phyloP scores from a whole-genome alignment of 2,888 invertebrate species.

The Drosophila borealis region DNA sequence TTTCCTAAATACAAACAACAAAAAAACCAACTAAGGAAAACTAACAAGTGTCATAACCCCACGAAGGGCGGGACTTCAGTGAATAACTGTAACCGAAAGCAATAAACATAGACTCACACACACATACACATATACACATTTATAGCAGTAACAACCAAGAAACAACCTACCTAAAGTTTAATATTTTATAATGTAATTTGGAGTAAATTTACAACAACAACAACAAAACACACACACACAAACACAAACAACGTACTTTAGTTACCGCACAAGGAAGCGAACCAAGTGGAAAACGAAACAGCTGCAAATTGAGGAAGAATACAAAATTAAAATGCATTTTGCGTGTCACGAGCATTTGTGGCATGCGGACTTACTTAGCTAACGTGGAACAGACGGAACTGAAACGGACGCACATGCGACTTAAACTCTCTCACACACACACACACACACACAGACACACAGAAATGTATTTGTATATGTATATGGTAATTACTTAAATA shows the following conservation, averaged over 20 bases:
- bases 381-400: constrained; percentile 27
- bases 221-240: constrained; percentile 7
- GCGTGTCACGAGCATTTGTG: constrained; percentile 32
- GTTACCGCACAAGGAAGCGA: constrained; percentile 48
- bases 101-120: constrained; percentile 39
- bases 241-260: constrained; percentile 28
- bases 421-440: constrained; percentile 15
- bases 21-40: constrained; percentile 5
- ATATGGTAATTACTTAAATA: constrained; percentile 33
- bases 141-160: constrained; percentile 42
- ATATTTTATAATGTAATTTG: constrained; percentile 61
- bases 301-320: constrained; percentile 6
- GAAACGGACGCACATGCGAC: constrained; percentile 48
- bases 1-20: not conserved
- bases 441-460: constrained; percentile 10
- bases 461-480: constrained; percentile 30
- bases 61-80: constrained; percentile 13
- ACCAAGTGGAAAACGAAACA: constrained; percentile 17
- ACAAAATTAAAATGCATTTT: constrained; percentile 33
- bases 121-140: not conserved
- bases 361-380: constrained; percentile 39
- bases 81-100: constrained; percentile 44
- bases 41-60: constrained; percentile 48
- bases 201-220: constrained; percentile 64
- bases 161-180: constrained; percentile 75